Percentiles rank a stretch among this genome's conserved stretches.
phyloP scores from a whole-genome alignment of 2,113 vertebrate species.

The Ictalurus punctatus region DNA sequence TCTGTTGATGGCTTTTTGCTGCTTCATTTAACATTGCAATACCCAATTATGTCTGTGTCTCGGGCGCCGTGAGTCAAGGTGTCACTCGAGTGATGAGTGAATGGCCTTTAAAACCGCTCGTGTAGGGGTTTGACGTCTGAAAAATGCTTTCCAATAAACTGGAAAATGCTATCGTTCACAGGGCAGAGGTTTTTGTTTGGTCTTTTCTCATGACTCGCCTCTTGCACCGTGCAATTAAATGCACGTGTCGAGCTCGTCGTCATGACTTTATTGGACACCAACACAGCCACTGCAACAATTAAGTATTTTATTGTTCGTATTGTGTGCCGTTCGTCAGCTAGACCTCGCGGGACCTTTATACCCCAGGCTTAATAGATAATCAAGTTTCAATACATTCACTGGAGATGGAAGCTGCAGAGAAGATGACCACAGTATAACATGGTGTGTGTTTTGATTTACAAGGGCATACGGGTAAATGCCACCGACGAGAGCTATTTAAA shows the following conservation, averaged over 20 bases:
- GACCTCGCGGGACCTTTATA: constrained; percentile 57
- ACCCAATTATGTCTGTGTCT: constrained; percentile 66
- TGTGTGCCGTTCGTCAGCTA: constrained; percentile 51
- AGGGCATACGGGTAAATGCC: constrained; percentile 54
- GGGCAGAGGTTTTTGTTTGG: constrained; percentile 30
- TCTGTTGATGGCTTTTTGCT: constrained; percentile 59
- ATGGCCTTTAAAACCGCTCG: constrained; percentile 43
- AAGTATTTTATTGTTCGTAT: constrained; percentile 33
- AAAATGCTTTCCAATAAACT: constrained; percentile 58
- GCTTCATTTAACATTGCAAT: constrained; percentile 68
- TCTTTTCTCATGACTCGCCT: not conserved
- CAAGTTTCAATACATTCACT: constrained; percentile 15
- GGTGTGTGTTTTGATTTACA: constrained; percentile 43
- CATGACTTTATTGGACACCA: constrained; percentile 59
- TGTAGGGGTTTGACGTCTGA: constrained; percentile 61
- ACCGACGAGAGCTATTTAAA: constrained; percentile 44
- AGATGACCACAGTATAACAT: constrained; percentile 39
- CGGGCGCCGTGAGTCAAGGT: constrained; percentile 44
- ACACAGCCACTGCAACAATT: constrained; percentile 55
- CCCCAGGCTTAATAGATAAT: not conserved
- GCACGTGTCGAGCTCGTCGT: constrained; percentile 21
- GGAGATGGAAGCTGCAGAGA: constrained; percentile 13
- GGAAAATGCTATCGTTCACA: constrained; percentile 42
- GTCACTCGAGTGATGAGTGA: constrained; percentile 58
- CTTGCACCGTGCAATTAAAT: constrained; percentile 21